A percentile compares a stretch with the other conserved stretches of the same genome.
phyloP scores from a whole-genome alignment of 2,888 invertebrate genomes.

The Ariolimax columbianus region DNA sequence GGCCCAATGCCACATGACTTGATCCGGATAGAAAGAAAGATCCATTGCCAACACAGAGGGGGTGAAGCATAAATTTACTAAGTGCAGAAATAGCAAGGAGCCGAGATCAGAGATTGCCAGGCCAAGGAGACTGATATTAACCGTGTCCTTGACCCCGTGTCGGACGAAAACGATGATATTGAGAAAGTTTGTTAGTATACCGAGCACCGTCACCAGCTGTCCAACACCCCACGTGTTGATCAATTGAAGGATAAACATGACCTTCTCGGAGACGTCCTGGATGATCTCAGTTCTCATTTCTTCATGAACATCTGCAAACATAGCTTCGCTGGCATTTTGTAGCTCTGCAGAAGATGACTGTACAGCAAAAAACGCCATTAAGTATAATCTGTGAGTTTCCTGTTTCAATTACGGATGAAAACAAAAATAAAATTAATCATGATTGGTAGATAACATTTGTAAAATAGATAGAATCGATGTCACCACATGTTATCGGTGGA shows the following conservation, averaged over 20 bases:
- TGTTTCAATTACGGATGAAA: no score
- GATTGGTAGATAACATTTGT: no score
- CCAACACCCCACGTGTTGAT: constrained; percentile 14
- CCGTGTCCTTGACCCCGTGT: constrained; percentile 4
- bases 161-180: not conserved
- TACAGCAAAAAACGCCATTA: no score
- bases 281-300: not conserved
- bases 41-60: not conserved
- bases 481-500: no score
- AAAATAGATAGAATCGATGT: no score
- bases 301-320: not conserved
- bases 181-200: not conserved
- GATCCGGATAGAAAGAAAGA: constrained; percentile 5
- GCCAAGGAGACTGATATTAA: constrained; percentile 16
- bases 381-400: no score
- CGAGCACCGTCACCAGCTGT: not conserved
- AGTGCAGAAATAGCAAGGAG: not conserved
- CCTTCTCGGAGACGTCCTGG: not conserved
- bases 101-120: constrained; percentile 7
- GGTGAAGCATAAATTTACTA: constrained; percentile 16
- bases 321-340: not conserved
- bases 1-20: not conserved
- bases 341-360: no score
- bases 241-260: not conserved
- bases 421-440: no score